A percentile compares a stretch with the other conserved stretches of the same genome.
Evolutionary conservation across 2,888 invertebrate species (phyloP).

Genomic region (Agrochola litura): DNA sequence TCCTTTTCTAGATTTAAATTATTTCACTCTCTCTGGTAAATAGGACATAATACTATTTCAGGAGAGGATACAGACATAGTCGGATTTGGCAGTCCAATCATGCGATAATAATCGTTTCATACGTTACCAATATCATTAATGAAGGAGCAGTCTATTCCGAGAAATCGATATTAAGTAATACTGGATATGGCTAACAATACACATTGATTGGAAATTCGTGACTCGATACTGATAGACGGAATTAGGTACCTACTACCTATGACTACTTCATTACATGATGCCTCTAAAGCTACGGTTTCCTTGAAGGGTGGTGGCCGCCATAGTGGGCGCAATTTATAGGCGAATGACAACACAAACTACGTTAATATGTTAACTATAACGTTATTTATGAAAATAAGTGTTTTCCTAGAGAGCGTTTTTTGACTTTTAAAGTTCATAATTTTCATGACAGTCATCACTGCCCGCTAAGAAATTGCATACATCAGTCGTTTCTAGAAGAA

Average conservation of each 20-base stretch:
- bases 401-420: not conserved
- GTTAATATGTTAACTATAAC: not conserved
- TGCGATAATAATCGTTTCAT: not conserved
- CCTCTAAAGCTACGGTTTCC: not conserved
- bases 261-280: not conserved
- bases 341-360: not conserved
- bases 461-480: too few species aligned
- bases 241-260: too few species aligned
- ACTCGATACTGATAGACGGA: not conserved
- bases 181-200: not conserved
- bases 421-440: not conserved
- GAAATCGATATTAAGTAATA: not conserved
- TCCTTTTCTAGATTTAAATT: not conserved
- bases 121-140: not conserved
- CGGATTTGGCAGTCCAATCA: conserved; percentile 9
- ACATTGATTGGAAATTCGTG: not conserved
- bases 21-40: not conserved
- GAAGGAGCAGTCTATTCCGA: conserved; percentile 6
- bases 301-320: not conserved
- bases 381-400: not conserved
- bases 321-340: not conserved
- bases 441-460: not conserved
- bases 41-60: conserved; percentile 7
- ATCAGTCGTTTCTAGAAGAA: too few species aligned
- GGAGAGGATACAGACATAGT: not conserved